These are phyloP conservation scores for Phanerotoma sp. DNA, from an alignment of 2,888 invertebrate genomes.

Conservation along the genomic window DNA sequence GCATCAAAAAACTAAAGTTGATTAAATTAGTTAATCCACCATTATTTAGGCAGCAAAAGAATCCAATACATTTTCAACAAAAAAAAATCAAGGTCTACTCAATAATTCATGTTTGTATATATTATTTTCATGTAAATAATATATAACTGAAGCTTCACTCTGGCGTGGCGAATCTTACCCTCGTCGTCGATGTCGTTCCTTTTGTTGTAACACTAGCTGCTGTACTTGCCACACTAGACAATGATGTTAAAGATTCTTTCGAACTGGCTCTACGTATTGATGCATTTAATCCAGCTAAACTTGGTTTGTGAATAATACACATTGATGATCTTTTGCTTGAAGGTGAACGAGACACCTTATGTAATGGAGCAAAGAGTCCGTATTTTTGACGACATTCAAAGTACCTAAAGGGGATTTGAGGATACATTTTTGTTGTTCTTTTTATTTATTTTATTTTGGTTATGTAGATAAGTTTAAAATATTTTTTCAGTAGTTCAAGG, in stretches of 20 bases:
- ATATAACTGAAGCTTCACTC: conserved; percentile 37
- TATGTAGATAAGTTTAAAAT: neutral
- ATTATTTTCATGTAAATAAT: no score
- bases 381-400: conserved; percentile 89
- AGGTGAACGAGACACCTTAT: conserved; percentile 87
- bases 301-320: conserved; percentile 65
- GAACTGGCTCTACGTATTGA: conserved; percentile 72
- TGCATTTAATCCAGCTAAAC: conserved; percentile 63
- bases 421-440: neutral
- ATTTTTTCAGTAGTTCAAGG: no score
- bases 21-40: conserved; percentile 6
- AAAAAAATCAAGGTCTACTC: neutral
- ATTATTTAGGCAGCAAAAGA: neutral
- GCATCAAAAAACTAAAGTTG: conserved; percentile 15
- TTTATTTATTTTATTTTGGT: conserved; percentile 1
- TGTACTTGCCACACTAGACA: conserved; percentile 52
- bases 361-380: conserved; percentile 90
- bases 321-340: conserved; percentile 68
- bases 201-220: conserved; percentile 53
- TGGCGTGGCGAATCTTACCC: conserved; percentile 70
- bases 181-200: conserved; percentile 66
- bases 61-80: conserved; percentile 12
- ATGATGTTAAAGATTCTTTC: conserved; percentile 77
- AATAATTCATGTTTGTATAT: neutral
- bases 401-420: conserved; percentile 67